Percentiles rank a stretch among this genome's conserved stretches.
Evolutionary conservation across 2,797 vertebrate species (phyloP).

Genomic region (Hozukius guyotensis): DNA sequence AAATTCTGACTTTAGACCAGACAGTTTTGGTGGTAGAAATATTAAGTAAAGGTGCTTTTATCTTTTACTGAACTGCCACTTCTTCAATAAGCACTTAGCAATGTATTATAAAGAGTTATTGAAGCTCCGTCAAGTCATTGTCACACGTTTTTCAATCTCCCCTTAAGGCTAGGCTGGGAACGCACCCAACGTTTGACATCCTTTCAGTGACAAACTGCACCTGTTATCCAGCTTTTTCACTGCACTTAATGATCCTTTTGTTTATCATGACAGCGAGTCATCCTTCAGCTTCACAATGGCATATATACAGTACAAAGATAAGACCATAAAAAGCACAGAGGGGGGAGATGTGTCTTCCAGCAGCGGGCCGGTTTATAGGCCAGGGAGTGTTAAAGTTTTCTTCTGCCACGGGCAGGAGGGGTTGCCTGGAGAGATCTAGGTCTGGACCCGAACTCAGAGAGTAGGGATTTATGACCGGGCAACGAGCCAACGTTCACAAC

Average conservation of each 20-base stretch:
- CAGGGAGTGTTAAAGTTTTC: constrained; percentile 29
- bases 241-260: constrained; percentile 40
- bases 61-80: background rate
- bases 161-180: constrained; percentile 40
- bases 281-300: constrained; percentile 21
- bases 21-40: background rate
- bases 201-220: constrained; percentile 42
- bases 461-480: constrained; percentile 33
- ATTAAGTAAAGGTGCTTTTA: background rate
- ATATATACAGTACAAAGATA: constrained; percentile 13
- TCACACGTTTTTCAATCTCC: constrained; percentile 23
- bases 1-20: background rate
- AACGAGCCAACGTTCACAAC: constrained; percentile 11
- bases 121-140: constrained; percentile 20
- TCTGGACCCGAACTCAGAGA: constrained; percentile 25
- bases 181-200: constrained; percentile 21
- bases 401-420: background rate
- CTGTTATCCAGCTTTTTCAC: constrained; percentile 46
- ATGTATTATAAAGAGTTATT: constrained; percentile 20
- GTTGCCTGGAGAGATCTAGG: constrained; percentile 22
- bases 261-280: constrained; percentile 40
- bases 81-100: constrained; percentile 1
- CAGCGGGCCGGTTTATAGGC: constrained; percentile 22
- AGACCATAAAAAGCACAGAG: constrained; percentile 30
- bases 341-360: constrained; percentile 22